phyloP scores from a whole-genome alignment of 2,888 invertebrate species.

The Ariolimax columbianus region DNA sequence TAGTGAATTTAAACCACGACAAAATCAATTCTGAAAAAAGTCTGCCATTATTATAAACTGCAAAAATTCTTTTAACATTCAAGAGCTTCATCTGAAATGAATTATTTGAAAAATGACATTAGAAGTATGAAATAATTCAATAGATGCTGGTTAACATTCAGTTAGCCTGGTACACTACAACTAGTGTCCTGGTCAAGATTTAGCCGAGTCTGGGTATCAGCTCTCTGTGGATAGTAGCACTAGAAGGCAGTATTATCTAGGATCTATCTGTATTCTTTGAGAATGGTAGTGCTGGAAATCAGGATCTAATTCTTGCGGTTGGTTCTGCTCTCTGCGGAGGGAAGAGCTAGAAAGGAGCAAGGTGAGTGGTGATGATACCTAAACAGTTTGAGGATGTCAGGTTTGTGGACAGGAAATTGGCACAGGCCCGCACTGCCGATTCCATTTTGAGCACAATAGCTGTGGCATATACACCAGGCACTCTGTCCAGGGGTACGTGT shows the following conservation, averaged over 20 bases:
- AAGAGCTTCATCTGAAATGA: neutral
- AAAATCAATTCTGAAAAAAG: neutral
- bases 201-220: neutral
- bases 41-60: neutral
- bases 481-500: slow-evolving; percentile 81
- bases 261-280: neutral
- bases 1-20: neutral
- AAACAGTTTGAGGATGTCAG: slow-evolving; percentile 82
- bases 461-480: slow-evolving; percentile 89
- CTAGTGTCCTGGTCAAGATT: neutral
- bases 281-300: neutral
- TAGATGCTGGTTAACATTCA: neutral
- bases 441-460: slow-evolving; percentile 88
- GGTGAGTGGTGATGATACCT: slow-evolving; percentile 68
- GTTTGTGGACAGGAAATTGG: slow-evolving; percentile 84
- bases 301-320: neutral
- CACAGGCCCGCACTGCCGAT: slow-evolving; percentile 86
- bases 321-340: slow-evolving; percentile 7
- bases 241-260: neutral
- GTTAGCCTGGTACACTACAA: neutral
- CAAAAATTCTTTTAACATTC: neutral
- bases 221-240: neutral
- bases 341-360: slow-evolving; percentile 20
- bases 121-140: neutral
- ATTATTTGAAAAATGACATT: neutral